phyloP scores from a whole-genome alignment of 2,113 vertebrate species.

The Notothenia rossii region DNA sequence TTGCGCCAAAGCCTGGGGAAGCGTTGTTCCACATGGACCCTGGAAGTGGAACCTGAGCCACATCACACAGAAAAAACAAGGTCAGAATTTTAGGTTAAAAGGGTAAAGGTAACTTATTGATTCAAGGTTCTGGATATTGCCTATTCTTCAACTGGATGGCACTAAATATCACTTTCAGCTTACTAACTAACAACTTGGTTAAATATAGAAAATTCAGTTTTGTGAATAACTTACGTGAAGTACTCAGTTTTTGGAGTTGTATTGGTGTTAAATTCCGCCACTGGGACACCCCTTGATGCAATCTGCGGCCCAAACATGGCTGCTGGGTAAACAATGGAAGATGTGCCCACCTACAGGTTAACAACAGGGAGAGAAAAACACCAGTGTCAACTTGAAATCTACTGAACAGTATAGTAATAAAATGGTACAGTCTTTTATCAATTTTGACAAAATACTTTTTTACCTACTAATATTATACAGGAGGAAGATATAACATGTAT shows the following conservation, averaged over 20 bases:
- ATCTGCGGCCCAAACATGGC: conserved; percentile 97
- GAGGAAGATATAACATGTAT: neutral
- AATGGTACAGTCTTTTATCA: neutral
- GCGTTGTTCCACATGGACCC: conserved; percentile 90
- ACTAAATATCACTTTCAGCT: neutral
- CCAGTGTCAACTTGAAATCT: neutral
- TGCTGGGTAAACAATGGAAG: conserved; percentile 94
- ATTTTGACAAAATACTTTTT: conserved; percentile 17
- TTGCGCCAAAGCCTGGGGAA: conserved; percentile 89
- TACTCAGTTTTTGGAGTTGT: conserved; percentile 87
- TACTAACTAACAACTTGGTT: too few relatives aligned
- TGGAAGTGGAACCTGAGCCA: conserved; percentile 91
- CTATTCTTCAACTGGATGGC: conserved; percentile 7
- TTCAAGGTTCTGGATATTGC: neutral
- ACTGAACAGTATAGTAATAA: neutral
- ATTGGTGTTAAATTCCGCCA: conserved; percentile 93
- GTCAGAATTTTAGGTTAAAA: neutral
- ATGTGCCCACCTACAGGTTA: conserved; percentile 90
- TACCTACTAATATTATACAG: neutral
- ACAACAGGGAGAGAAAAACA: conserved; percentile 17
- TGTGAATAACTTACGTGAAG: conserved; percentile 86
- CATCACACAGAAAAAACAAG: conserved; percentile 29
- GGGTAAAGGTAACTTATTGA: neutral
- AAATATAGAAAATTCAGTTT: neutral
- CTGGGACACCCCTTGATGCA: conserved; percentile 91